These are phyloP conservation scores for Sinhomidia bicolor DNA, from an alignment of 2,888 invertebrate genomes.

Conservation along the genomic window DNA sequence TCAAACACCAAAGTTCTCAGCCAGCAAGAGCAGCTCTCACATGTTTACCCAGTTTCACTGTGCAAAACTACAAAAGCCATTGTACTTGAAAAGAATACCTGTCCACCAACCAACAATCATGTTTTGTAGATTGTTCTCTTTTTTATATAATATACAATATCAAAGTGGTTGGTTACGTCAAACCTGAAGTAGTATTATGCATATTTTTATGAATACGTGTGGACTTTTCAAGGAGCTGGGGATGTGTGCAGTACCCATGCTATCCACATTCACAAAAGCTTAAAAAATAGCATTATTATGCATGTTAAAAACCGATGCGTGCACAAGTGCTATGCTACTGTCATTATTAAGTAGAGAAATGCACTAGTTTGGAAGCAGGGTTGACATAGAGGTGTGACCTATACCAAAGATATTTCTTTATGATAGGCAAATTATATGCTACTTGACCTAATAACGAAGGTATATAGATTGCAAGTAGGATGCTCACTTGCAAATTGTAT, in stretches of 20 bases:
- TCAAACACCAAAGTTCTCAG: not conserved
- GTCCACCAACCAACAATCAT: constrained; percentile 41
- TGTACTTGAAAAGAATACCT: constrained; percentile 65
- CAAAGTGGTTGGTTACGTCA: not conserved
- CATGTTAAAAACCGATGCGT: not conserved
- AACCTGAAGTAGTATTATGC: not conserved
- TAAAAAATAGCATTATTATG: not conserved
- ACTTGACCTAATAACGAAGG: not conserved
- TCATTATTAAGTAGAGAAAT: not conserved
- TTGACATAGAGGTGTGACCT: not conserved
- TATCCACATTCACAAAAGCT: not conserved
- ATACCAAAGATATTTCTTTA: not conserved
- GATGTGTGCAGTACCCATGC: not conserved
- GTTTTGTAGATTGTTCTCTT: constrained; percentile 26
- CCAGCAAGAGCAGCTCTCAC: constrained; percentile 14
- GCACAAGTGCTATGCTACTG: not conserved
- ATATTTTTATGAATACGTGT: not conserved
- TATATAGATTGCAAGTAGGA: not conserved
- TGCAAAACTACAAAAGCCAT: constrained; percentile 45
- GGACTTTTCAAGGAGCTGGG: not conserved
- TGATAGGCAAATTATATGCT: not conserved
- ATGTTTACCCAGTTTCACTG: constrained; percentile 54
- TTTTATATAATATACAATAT: not conserved
- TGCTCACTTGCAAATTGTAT: not conserved
- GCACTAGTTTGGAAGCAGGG: not conserved